phyloP scores from a whole-genome alignment of 37 sponge, comb jelly and placozoan species.

The Agelas oroides region DNA sequence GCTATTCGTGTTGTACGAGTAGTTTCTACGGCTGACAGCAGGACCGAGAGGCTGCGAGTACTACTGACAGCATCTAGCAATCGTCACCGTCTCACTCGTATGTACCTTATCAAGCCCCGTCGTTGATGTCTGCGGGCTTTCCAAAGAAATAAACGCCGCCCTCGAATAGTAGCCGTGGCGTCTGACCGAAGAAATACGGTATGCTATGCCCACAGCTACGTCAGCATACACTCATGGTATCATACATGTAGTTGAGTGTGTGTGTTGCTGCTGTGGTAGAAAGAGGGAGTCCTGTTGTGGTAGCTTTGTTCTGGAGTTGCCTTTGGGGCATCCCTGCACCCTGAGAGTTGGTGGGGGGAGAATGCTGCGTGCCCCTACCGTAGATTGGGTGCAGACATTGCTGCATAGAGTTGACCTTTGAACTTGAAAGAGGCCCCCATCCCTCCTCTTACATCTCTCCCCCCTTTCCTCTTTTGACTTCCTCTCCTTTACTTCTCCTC shows the following conservation, averaged over 20 bases:
- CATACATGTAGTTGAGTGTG: conserved; percentile 9
- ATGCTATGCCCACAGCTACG: conserved; percentile 22
- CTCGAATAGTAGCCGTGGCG: too few species aligned
- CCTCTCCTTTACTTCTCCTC: background rate
- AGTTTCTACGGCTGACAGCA: too few species aligned
- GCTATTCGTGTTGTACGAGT: too few species aligned
- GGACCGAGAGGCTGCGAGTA: too few species aligned
- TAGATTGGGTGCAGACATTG: conserved; percentile 19
- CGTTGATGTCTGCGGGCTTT: too few species aligned
- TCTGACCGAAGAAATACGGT: too few species aligned
- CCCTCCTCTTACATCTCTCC: background rate
- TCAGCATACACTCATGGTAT: conserved; percentile 69
- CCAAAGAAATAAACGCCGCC: too few species aligned
- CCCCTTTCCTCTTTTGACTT: background rate
- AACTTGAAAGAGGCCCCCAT: background rate
- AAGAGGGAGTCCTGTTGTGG: conserved; percentile 6
- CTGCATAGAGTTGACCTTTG: background rate
- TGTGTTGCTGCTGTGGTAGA: conserved; percentile 88
- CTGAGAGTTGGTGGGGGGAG: conserved; percentile 44
- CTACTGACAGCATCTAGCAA: too few species aligned
- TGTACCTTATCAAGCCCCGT: too few species aligned
- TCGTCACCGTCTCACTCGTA: too few species aligned
- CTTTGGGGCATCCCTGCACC: background rate
- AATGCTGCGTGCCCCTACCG: background rate
- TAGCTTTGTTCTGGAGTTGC: conserved; percentile 30